Evolutionary conservation across 2,113 vertebrate genomes (phyloP).

Genomic region (Ochotona curzoniae): DNA sequence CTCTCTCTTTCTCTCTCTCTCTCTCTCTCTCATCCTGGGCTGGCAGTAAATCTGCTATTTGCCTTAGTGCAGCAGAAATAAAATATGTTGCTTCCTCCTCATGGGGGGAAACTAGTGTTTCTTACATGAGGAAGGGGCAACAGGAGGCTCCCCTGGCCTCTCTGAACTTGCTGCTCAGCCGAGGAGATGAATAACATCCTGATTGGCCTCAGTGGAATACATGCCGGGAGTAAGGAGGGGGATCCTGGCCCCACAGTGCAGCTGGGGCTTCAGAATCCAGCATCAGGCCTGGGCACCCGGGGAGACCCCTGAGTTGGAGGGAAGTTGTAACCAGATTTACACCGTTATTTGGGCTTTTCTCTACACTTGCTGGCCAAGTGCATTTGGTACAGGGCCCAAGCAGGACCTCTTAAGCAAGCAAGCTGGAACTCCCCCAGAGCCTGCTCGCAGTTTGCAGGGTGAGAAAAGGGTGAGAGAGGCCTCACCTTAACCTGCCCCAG

Average conservation of each 20-base stretch:
- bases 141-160: slow-evolving; percentile 39
- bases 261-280: not conserved
- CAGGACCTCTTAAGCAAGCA: not conserved
- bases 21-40: not conserved
- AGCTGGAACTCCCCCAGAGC: not conserved
- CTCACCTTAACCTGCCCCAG: not conserved
- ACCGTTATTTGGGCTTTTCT: slow-evolving; percentile 65
- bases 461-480: not conserved
- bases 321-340: slow-evolving; percentile 71
- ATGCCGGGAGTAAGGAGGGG: not conserved
- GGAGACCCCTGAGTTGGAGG: not conserved
- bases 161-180: slow-evolving; percentile 63
- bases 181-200: slow-evolving; percentile 71
- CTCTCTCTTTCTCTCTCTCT: no score
- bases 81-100: slow-evolving; percentile 74
- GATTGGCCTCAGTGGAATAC: slow-evolving; percentile 59
- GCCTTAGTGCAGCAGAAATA: slow-evolving; percentile 72
- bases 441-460: not conserved
- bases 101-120: slow-evolving; percentile 74
- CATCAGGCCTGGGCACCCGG: slow-evolving; percentile 51
- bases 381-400: slow-evolving; percentile 54
- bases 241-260: not conserved
- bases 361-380: slow-evolving; percentile 69
- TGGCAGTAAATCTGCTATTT: slow-evolving; percentile 77
- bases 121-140: slow-evolving; percentile 21